Conservation (phyloP, 1,140 invertebrate genomes). For the Stegodyphus mimosarum region DNA sequence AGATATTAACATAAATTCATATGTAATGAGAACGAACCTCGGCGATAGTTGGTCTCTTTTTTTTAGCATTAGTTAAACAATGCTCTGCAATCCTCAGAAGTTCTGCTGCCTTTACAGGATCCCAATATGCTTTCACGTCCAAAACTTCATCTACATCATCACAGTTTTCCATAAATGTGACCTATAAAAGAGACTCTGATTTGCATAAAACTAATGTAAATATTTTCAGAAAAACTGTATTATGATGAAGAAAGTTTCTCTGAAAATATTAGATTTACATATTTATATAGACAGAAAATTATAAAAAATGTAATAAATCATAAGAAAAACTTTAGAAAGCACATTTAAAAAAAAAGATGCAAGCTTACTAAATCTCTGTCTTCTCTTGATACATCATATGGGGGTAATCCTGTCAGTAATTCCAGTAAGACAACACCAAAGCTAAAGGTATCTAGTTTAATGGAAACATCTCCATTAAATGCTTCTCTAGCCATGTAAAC, state of each 20-base stretch:
- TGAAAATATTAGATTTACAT: no score
- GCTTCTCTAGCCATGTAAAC: slow-evolving; percentile 94
- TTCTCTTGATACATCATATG: slow-evolving; percentile 72
- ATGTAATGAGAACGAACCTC: slow-evolving; percentile 18
- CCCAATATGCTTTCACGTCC: slow-evolving; percentile 29
- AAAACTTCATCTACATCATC: slow-evolving; percentile 32
- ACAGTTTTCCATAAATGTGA: slow-evolving; percentile 42
- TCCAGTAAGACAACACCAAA: slow-evolving; percentile 91
- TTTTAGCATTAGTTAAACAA: slow-evolving; percentile 27
- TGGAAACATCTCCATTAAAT: slow-evolving; percentile 77
- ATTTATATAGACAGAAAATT: no score
- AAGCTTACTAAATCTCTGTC: slow-evolving; percentile 60
- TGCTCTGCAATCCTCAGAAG: slow-evolving; percentile 28
- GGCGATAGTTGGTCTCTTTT: slow-evolving; percentile 24
- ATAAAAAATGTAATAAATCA: background rate
- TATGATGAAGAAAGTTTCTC: no score
- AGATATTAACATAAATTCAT: no score
- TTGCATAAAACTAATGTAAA: no score
- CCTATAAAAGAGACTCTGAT: slow-evolving; percentile 11
- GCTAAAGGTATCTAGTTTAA: slow-evolving; percentile 93
- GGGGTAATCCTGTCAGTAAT: slow-evolving; percentile 79
- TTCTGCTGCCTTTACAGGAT: slow-evolving; percentile 3
- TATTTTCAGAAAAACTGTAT: no score
- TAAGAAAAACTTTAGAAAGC: background rate
- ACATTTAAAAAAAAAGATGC: background rate